These are phyloP conservation scores for Puffinus mauretanicus DNA, from an alignment of 2,113 vertebrate species.

Conservation along the genomic window DNA sequence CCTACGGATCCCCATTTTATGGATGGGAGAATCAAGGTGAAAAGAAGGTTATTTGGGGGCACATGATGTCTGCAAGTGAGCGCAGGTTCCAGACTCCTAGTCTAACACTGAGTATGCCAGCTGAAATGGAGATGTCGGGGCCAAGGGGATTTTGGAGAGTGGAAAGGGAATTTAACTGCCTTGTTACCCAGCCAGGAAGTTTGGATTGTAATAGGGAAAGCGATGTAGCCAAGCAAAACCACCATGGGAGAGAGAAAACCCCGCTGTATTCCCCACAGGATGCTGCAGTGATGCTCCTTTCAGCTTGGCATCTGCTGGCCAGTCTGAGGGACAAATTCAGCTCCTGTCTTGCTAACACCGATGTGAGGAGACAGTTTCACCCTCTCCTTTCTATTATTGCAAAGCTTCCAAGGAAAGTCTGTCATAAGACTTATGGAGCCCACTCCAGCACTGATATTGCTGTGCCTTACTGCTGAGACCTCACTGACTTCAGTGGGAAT, in stretches of 20 bases:
- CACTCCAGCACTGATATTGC: not conserved
- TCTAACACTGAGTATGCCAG: not conserved
- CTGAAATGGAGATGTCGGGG: not conserved
- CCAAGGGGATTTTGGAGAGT: not conserved
- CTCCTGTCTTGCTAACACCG: not conserved
- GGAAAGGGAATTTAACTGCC: not conserved
- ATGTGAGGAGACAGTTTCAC: not conserved
- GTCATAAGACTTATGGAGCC: not conserved
- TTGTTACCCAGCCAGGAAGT: not conserved
- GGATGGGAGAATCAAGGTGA: not conserved
- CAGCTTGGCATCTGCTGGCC: not conserved
- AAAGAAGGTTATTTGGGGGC: not conserved
- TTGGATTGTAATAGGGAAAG: not conserved
- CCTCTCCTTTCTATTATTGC: not conserved
- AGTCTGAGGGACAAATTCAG: not conserved
- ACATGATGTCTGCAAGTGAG: not conserved
- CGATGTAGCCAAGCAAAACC: not conserved
- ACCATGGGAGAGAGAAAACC: rapidly evolving
- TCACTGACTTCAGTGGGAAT: not conserved
- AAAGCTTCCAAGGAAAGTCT: not conserved
- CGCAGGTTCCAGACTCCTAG: not conserved
- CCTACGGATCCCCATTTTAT: not conserved
- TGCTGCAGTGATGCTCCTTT: not conserved
- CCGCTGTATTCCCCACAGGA: not conserved
- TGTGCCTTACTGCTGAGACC: not conserved